A percentile compares a stretch with the other conserved stretches of the same genome.
phyloP scores from a whole-genome alignment of 2,113 vertebrate species.

The Osmerus eperlanus region DNA sequence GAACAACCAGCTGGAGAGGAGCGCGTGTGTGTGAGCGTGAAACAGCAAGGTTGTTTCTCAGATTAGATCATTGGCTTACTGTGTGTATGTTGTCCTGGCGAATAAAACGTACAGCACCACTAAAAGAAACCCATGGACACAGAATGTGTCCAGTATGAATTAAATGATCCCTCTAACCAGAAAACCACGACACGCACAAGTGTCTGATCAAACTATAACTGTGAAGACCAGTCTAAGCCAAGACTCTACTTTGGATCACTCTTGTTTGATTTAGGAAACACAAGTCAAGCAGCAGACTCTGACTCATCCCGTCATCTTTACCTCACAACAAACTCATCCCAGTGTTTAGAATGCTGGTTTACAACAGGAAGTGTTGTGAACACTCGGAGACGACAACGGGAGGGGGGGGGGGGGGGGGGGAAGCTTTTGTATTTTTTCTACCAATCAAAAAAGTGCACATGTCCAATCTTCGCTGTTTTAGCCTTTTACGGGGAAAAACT shows the following conservation, averaged over 20 bases:
- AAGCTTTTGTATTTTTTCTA: slow-evolving; percentile 29
- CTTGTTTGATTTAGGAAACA: too few relatives aligned
- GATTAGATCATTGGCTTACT: background rate
- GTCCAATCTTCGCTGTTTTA: background rate
- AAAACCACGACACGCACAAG: too few relatives aligned
- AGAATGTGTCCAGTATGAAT: background rate
- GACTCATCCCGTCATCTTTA: background rate
- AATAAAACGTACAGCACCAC: too few relatives aligned
- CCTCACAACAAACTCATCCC: slow-evolving; percentile 27
- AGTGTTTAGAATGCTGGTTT: slow-evolving; percentile 14
- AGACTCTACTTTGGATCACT: too few relatives aligned
- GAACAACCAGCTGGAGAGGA: slow-evolving; percentile 19
- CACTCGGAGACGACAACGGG: background rate
- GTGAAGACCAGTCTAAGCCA: too few relatives aligned
- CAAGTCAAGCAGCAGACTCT: too few relatives aligned
- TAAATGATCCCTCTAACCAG: too few relatives aligned
- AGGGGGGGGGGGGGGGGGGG: slow-evolving; percentile 6
- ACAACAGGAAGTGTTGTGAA: background rate
- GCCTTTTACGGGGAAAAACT: too few relatives aligned
- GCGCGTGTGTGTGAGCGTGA: background rate
- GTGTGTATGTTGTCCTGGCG: background rate
- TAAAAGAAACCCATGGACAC: background rate
- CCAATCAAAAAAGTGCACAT: slow-evolving; percentile 26
- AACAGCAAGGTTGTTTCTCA: background rate
- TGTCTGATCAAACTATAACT: too few relatives aligned